These are phyloP conservation scores for Balearica regulorum DNA, from an alignment of 2,797 vertebrate species.

Conservation along the genomic window DNA sequence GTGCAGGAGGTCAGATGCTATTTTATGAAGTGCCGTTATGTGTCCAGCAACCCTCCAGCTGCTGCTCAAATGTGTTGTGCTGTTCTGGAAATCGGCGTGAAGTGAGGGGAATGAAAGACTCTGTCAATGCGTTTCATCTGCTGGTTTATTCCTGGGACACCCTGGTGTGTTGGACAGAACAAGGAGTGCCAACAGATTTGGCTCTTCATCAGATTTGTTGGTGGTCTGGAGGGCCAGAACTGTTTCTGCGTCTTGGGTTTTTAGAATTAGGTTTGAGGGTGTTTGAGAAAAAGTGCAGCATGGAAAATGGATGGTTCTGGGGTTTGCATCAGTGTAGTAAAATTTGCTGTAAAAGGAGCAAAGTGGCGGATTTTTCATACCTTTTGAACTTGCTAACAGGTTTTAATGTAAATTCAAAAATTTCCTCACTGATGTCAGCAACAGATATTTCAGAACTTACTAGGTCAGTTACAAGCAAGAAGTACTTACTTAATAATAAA, in stretches of 20 bases:
- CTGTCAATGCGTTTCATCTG: neutral
- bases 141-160: neutral
- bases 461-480: constrained; percentile 38
- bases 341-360: neutral
- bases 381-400: constrained; percentile 27
- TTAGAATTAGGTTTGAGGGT: neutral
- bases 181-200: neutral
- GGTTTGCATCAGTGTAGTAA: neutral
- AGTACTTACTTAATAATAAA: constrained; percentile 60
- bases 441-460: constrained; percentile 27
- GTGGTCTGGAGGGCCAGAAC: neutral
- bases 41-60: constrained; percentile 64
- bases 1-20: constrained; percentile 53
- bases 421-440: constrained; percentile 6
- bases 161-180: neutral
- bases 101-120: neutral
- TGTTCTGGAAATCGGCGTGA: neutral
- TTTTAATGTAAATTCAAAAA: constrained; percentile 44
- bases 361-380: neutral
- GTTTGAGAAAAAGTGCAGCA: neutral
- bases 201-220: neutral
- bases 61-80: constrained; percentile 1
- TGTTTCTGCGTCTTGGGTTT: neutral
- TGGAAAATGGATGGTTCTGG: constrained; percentile 25
- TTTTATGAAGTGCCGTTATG: constrained; percentile 48